These are phyloP conservation scores for Lacanobia oleracea DNA, from an alignment of 2,888 invertebrate genomes.

Conservation along the genomic window DNA sequence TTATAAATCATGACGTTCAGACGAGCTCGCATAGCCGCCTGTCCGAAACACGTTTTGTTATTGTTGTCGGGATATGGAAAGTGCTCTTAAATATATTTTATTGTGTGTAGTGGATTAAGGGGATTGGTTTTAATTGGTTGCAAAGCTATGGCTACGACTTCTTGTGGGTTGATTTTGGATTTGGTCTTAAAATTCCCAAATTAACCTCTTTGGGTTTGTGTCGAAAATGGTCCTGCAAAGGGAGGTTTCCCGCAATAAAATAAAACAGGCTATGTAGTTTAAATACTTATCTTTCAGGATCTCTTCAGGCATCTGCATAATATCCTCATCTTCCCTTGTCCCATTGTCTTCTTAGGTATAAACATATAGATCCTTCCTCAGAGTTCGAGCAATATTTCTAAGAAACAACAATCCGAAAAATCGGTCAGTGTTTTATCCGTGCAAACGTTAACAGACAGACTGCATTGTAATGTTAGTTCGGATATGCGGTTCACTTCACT, in stretches of 20 bases:
- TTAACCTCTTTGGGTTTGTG: too few species aligned
- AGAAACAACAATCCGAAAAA: not conserved
- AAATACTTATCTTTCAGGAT: too few species aligned
- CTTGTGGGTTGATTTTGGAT: too few species aligned
- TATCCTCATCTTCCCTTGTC: too few species aligned
- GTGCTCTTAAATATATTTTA: constrained; percentile 14
- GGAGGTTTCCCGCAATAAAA: too few species aligned
- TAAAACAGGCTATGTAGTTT: too few species aligned
- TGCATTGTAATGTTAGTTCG: too few species aligned
- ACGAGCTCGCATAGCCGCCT: constrained; percentile 16
- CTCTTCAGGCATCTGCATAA: too few species aligned
- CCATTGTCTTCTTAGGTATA: too few species aligned
- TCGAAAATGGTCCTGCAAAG: too few species aligned
- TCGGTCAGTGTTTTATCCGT: not conserved
- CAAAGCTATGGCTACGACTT: not conserved
- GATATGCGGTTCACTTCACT: not conserved
- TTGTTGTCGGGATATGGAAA: constrained; percentile 43
- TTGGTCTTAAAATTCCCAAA: too few species aligned
- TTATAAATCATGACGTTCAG: constrained; percentile 46
- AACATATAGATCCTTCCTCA: too few species aligned
- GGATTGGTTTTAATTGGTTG: not conserved
- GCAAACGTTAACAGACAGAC: not conserved
- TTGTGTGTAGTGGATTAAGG: not conserved
- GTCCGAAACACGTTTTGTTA: constrained; percentile 44
- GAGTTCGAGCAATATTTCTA: not conserved